phyloP scores from a whole-genome alignment of 2,888 invertebrate species.

The Stramonita haemastoma region DNA sequence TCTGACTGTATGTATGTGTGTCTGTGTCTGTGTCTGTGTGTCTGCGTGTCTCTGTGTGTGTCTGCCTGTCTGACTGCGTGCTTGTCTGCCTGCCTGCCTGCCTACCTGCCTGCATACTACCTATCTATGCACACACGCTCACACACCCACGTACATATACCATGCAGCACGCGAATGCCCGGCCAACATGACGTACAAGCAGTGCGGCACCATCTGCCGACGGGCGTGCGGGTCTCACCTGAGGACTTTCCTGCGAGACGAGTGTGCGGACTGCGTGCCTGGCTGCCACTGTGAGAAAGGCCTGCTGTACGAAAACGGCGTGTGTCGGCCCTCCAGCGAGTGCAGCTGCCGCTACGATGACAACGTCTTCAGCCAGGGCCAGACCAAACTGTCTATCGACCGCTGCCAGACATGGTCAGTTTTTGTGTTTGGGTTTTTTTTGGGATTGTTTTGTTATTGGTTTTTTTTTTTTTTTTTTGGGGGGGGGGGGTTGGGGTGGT shows the following conservation, averaged over 20 bases:
- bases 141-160: too few relatives aligned
- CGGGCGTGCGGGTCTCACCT: constrained; percentile 42
- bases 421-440: background rate
- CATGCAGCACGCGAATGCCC: constrained; percentile 43
- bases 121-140: too few relatives aligned
- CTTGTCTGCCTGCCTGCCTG: background rate
- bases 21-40: too few relatives aligned
- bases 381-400: constrained; percentile 17
- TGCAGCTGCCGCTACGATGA: constrained; percentile 56
- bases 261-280: constrained; percentile 42
- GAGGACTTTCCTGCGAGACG: constrained; percentile 26
- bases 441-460: background rate
- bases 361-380: constrained; percentile 11
- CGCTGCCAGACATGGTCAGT: constrained; percentile 44
- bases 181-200: constrained; percentile 41
- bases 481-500: too few relatives aligned
- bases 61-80: background rate
- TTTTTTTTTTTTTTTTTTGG: too few relatives aligned
- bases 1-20: too few relatives aligned
- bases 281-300: constrained; percentile 47
- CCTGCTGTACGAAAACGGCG: constrained; percentile 50
- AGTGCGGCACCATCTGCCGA: constrained; percentile 44
- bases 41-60: too few relatives aligned
- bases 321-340: constrained; percentile 51
- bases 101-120: too few relatives aligned